Conservation (phyloP, 2,888 invertebrate species). For the Eurytoma californica region DNA sequence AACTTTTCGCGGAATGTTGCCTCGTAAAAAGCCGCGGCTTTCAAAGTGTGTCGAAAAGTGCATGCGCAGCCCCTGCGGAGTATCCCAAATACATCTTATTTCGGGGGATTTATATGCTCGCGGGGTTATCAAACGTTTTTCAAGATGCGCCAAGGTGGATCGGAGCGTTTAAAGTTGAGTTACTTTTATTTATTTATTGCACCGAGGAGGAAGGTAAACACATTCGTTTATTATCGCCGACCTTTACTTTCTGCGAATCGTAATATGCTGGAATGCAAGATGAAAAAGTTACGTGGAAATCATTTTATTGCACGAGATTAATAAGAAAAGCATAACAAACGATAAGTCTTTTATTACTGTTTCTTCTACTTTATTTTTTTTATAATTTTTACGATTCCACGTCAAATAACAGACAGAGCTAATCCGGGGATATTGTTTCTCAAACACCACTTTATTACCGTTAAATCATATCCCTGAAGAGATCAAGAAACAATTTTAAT, state of each 20-base stretch:
- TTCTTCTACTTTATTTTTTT: no score
- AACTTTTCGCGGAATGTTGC: slow-evolving; percentile 7
- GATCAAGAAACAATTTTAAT: background rate
- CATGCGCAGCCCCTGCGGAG: background rate
- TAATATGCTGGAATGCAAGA: no score
- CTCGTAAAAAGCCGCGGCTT: background rate
- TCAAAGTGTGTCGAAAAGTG: background rate
- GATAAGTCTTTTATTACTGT: no score
- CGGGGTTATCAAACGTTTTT: background rate
- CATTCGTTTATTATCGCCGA: no score
- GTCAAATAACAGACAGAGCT: no score
- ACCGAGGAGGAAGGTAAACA: background rate
- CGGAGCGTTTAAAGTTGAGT: background rate
- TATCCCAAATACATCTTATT: background rate
- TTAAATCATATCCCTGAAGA: no score
- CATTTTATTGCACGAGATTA: background rate
- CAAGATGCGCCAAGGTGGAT: background rate
- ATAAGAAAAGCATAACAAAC: background rate
- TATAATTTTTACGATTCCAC: no score
- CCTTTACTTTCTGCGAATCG: no score
- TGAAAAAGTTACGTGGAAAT: slow-evolving; percentile 1
- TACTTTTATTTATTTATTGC: background rate
- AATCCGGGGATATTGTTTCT: no score
- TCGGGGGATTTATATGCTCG: background rate
- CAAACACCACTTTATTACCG: no score